phyloP scores from a whole-genome alignment of 2,888 invertebrate species.

The Prosapia bicincta region DNA sequence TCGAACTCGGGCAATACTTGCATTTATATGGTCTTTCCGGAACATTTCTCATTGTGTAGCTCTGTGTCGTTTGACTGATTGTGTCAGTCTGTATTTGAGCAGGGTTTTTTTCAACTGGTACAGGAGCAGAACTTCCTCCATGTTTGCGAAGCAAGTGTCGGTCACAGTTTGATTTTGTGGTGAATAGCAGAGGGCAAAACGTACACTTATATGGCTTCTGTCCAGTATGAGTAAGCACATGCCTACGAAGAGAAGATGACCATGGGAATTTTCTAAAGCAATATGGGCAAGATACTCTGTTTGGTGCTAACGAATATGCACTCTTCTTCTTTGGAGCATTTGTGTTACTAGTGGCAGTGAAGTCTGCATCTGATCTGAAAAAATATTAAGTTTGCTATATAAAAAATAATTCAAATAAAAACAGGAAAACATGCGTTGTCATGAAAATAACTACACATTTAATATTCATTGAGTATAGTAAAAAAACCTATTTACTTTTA shows the following conservation, averaged over 20 bases:
- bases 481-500: too few species aligned
- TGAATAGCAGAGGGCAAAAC: slow-evolving; percentile 88
- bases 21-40: slow-evolving; percentile 78
- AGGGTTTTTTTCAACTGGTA: background rate
- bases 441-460: too few species aligned
- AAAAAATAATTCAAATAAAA: slow-evolving; percentile 1
- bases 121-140: slow-evolving; percentile 37
- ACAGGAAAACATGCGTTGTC: too few species aligned
- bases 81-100: background rate
- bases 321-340: slow-evolving; percentile 77
- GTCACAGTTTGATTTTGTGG: slow-evolving; percentile 96
- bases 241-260: slow-evolving; percentile 92
- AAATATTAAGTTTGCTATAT: background rate
- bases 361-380: slow-evolving; percentile 63
- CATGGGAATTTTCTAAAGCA: slow-evolving; percentile 95
- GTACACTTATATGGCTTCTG: slow-evolving; percentile 96
- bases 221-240: slow-evolving; percentile 92
- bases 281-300: slow-evolving; percentile 89
- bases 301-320: slow-evolving; percentile 92
- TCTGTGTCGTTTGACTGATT: slow-evolving; percentile 44
- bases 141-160: slow-evolving; percentile 65
- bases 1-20: slow-evolving; percentile 75
- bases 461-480: too few species aligned
- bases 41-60: slow-evolving; percentile 59
- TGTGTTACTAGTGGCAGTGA: slow-evolving; percentile 41